Conservation (phyloP, 2,797 vertebrate species). For the Gymnodraco acuticeps region DNA sequence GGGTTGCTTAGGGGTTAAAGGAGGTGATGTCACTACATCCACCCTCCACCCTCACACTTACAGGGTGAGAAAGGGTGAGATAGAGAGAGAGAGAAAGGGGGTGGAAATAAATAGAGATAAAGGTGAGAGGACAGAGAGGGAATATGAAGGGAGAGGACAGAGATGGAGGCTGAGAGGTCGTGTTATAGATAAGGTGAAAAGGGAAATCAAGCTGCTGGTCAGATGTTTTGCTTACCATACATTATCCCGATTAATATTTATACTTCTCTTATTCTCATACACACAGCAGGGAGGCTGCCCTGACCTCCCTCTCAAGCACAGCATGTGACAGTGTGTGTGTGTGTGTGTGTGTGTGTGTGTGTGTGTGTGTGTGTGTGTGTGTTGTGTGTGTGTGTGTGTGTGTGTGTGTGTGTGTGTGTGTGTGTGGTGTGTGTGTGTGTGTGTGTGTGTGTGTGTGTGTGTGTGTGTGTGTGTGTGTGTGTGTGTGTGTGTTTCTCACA, state of each 20-base stretch:
- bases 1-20: constrained; percentile 59
- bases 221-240: constrained; percentile 65
- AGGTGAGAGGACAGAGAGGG: constrained; percentile 25
- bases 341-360: no score
- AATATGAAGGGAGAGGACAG: constrained; percentile 14
- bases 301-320: constrained; percentile 50
- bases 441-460: no score
- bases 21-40: constrained; percentile 70
- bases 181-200: constrained; percentile 21
- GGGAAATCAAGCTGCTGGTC: constrained; percentile 36
- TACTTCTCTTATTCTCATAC: constrained; percentile 40
- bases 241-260: constrained; percentile 72
- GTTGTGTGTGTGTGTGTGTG: background rate
- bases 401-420: background rate
- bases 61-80: background rate
- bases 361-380: no score
- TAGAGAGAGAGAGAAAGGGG: background rate
- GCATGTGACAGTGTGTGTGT: background rate
- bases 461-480: no score
- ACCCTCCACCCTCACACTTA: constrained; percentile 43
- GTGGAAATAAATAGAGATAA: constrained; percentile 25
- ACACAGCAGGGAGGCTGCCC: constrained; percentile 44
- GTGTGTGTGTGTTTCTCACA: background rate
- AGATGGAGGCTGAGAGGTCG: background rate
- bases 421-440: no score